Evolutionary conservation across 1,140 invertebrate species (phyloP), one percentile per base, ranked within the genome.

Genomic region (Orius laevigatus): DNA sequence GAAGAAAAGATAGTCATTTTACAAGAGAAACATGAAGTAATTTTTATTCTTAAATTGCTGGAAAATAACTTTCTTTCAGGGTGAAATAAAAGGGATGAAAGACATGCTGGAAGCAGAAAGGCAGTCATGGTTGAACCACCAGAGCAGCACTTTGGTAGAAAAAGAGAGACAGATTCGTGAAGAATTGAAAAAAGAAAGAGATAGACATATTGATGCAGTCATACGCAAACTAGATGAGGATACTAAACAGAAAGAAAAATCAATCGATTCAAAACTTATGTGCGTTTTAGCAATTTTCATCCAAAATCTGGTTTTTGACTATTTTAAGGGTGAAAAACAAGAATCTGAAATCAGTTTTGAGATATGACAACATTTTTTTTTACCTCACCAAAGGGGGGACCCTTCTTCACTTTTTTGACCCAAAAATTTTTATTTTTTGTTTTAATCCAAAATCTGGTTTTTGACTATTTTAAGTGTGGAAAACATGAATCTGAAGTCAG

Each of bases 161-260:
- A 71, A 70, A 48, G 76, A 80, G 60, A 63, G 60, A 31, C 59
- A 62, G 35, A 71, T 81, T 11, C 56, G 69, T 12, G 70, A 78
- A 14, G 68, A 76, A 46, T 74, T 69, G 53, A 69, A 70, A 53
- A 67, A 63, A 45, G 73, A 79, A 55, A 60, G 76, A 16, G 78
- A 81, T 57, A 68, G 66, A 44, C 75, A 80, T 56, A 77, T 81
- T 47, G 76, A 79, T 52, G 56, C 72, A 4, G 72, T 75, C 8
- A 75, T 80, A 45, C 68, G 69, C 36, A 70, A 72, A 52, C 60
- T 79, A 45, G 76, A 79, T 55, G 66, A 65, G 1, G 76, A 79
- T 59, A 66, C 71, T 0, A 59, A 63, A 14, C 68, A 68, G 53
- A 61, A 72, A 41, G 70, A 75, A 54, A 66, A 71, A 53, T 68